phyloP scores from a whole-genome alignment of 2,797 vertebrate species.

The Pseudomugil gertrudae region DNA sequence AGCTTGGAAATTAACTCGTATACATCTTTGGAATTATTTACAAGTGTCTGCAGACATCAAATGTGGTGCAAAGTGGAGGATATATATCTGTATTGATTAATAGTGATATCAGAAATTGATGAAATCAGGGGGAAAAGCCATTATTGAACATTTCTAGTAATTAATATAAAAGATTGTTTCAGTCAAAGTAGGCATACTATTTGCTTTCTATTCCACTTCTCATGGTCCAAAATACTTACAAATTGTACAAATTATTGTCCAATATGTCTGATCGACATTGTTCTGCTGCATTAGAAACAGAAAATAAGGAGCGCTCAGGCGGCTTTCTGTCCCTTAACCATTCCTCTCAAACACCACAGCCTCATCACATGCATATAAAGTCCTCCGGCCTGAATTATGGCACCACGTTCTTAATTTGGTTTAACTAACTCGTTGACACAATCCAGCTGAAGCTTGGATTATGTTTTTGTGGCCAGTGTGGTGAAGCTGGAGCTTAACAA shows the following conservation, averaged over 20 bases:
- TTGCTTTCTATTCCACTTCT: conserved; percentile 6
- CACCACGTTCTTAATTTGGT: conserved; percentile 22
- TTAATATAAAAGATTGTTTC: not conserved
- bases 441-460: conserved; percentile 22
- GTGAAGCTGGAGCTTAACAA: conserved; percentile 30
- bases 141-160: too few relatives aligned
- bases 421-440: conserved; percentile 18
- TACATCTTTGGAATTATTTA: too few relatives aligned
- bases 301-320: conserved; percentile 17
- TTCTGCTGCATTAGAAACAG: conserved; percentile 18
- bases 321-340: conserved; percentile 41
- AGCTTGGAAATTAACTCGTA: too few relatives aligned
- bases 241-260: conserved; percentile 6
- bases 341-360: conserved; percentile 36
- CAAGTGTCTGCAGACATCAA: too few relatives aligned
- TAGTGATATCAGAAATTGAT: too few relatives aligned
- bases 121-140: too few relatives aligned
- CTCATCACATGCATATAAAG: conserved; percentile 18
- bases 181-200: not conserved
- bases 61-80: too few relatives aligned
- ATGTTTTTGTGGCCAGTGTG: conserved; percentile 9
- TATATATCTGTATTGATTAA: too few relatives aligned
- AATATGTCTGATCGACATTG: not conserved
- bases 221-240: not conserved
- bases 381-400: conserved; percentile 35